Percentiles rank a stretch among this genome's conserved stretches.
phyloP scores from a whole-genome alignment of 2,888 invertebrate genomes.

The Leptopilina syphax region DNA sequence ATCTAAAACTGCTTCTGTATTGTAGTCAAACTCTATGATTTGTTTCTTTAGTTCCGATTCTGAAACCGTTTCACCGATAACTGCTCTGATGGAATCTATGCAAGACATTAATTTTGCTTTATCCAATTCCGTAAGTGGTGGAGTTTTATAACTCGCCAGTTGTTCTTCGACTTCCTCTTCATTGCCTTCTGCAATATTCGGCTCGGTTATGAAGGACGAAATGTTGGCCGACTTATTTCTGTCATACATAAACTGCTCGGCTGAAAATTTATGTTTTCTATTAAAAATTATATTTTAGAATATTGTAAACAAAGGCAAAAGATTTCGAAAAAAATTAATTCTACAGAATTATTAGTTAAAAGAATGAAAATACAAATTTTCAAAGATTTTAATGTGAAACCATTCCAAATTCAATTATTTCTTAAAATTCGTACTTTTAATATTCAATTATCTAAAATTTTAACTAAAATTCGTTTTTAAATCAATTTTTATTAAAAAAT shows the following conservation, averaged over 20 bases:
- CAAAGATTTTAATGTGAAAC: too few relatives aligned
- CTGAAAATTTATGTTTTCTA: conserved; percentile 62
- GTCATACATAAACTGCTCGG: conserved; percentile 91
- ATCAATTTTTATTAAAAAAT: too few relatives aligned
- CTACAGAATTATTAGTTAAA: too few relatives aligned
- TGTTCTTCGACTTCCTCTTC: conserved; percentile 77
- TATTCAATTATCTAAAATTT: too few relatives aligned
- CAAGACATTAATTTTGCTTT: conserved; percentile 89
- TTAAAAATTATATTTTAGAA: too few relatives aligned
- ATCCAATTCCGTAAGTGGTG: conserved; percentile 82
- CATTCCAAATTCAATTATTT: too few relatives aligned
- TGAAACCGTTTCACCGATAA: conserved; percentile 84
- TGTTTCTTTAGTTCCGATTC: conserved; percentile 86
- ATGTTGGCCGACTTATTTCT: conserved; percentile 86
- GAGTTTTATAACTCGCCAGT: conserved; percentile 75
- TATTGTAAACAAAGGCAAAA: not conserved
- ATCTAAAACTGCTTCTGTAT: conserved; percentile 86
- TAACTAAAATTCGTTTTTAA: too few relatives aligned
- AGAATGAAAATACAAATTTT: too few relatives aligned
- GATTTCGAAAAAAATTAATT: not conserved
- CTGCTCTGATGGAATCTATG: conserved; percentile 88
- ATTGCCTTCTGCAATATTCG: conserved; percentile 84
- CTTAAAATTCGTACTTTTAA: too few relatives aligned
- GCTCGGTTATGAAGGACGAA: conserved; percentile 85
- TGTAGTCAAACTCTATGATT: conserved; percentile 85